Evolutionary conservation across 2,113 vertebrate species (phyloP), one percentile per base, ranked within the genome.

Genomic region (Cebidichthys violaceus): DNA sequence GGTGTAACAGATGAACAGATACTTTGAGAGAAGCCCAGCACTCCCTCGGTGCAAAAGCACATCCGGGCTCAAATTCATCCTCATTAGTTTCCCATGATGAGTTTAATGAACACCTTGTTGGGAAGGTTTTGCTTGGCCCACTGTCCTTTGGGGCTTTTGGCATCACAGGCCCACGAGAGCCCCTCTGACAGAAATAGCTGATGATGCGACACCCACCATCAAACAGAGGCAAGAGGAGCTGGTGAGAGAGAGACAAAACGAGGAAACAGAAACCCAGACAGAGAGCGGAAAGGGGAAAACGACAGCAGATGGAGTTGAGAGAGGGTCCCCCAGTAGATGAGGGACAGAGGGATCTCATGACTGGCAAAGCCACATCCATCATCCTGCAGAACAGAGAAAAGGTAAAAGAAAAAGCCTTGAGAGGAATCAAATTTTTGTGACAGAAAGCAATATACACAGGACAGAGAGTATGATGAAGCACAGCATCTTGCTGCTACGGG

Each of bases 1-100:
- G 29, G 47, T 74, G 50, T 84, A 88, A 88, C 83, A 81, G 77
- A 80, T 79, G 90, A 89, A 80, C 70, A 82, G 79, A 84, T 68
- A 69, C 52, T 62, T 62, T 87, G 67, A 84, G 72, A 83, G 78
- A 70, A 75, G 61, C 86, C 68, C 74, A 76, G 72, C 67, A 27
- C 67, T 87, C 88, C 83, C 83, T 57, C n/a, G 82, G 43, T 74
- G 64, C 77, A 74, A 64, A 87, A 83, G 65, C 61, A 73, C 74
- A 76, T 82, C 70, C 74, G 15, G 75, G 64, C 86, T 90, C 90
- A 90, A 79, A 91, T 90, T 57, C 76, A 88, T 92, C 87, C 89
- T 93, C 89, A 89, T 93, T 92, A 90, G 89, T 89, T 90, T 92
- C 89, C 67, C 87, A 83, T 89, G 87, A 91, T 90, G 88, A 88